Evolutionary conservation across 2,888 invertebrate genomes (phyloP).

Genomic region (Onthophagus sagittarius): DNA sequence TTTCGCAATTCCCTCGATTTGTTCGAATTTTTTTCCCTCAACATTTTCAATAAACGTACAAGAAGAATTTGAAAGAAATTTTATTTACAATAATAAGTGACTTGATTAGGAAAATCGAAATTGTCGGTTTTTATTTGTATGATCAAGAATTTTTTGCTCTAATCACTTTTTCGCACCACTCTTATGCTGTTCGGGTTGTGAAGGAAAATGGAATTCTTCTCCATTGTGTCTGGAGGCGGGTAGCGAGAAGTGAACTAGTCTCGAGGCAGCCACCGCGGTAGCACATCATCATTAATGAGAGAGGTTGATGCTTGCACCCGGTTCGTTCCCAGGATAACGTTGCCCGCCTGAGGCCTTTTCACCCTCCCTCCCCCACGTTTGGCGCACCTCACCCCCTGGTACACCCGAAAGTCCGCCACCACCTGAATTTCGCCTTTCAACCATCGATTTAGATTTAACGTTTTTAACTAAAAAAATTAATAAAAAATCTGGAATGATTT

Average conservation of each 20-base stretch:
- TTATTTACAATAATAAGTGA: too few relatives aligned
- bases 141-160: too few relatives aligned
- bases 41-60: too few relatives aligned
- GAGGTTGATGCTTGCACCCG: conserved; percentile 46
- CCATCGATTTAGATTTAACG: not conserved
- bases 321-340: conserved; percentile 37
- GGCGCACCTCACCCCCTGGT: conserved; percentile 31
- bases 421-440: not conserved
- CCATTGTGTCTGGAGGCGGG: not conserved
- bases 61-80: too few relatives aligned
- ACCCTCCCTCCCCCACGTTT: conserved; percentile 21
- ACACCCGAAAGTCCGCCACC: not conserved
- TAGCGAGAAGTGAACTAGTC: conserved; percentile 64
- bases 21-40: too few relatives aligned
- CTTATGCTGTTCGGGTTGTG: too few relatives aligned
- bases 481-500: too few relatives aligned
- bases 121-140: too few relatives aligned
- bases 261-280: conserved; percentile 57
- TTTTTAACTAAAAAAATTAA: not conserved
- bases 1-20: not conserved
- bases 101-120: too few relatives aligned
- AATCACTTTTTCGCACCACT: too few relatives aligned
- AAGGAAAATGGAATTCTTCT: not conserved
- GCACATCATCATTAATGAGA: conserved; percentile 77
- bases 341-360: conserved; percentile 35